phyloP scores from a whole-genome alignment of 2,797 vertebrate species.

The Chaenodraco wilsoni region DNA sequence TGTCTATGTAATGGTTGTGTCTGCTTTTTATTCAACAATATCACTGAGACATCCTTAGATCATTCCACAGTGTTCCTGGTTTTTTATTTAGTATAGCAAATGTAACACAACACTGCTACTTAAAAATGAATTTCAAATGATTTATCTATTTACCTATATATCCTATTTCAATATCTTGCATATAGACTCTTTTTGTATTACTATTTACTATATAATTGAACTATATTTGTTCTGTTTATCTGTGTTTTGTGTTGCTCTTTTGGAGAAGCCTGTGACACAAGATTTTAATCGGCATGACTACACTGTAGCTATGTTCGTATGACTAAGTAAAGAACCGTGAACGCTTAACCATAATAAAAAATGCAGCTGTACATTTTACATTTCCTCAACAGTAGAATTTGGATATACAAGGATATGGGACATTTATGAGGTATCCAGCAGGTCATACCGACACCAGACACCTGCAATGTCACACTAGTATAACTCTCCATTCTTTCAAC shows the following conservation, averaged over 20 bases:
- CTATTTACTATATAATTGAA: no score
- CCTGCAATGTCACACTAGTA: not conserved
- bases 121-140: no score
- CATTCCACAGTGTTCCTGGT: not conserved
- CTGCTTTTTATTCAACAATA: not conserved
- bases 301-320: no score
- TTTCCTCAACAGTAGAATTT: not conserved
- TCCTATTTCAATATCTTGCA: no score
- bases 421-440: not conserved
- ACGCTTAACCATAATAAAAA: not conserved
- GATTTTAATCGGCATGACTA: no score
- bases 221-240: not conserved
- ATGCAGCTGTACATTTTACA: not conserved
- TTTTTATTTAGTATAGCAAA: not conserved
- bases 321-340: no score
- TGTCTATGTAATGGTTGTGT: conserved; percentile 10
- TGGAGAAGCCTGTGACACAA: no score
- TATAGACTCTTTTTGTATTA: no score
- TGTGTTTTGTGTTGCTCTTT: no score
- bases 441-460: not conserved
- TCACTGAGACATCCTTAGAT: not conserved
- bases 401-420: not conserved
- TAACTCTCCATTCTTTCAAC: not conserved
- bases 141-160: no score
- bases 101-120: not conserved